These are phyloP conservation scores for Ammodytes dubius DNA, from an alignment of 2,113 vertebrate species.

Conservation along the genomic window DNA sequence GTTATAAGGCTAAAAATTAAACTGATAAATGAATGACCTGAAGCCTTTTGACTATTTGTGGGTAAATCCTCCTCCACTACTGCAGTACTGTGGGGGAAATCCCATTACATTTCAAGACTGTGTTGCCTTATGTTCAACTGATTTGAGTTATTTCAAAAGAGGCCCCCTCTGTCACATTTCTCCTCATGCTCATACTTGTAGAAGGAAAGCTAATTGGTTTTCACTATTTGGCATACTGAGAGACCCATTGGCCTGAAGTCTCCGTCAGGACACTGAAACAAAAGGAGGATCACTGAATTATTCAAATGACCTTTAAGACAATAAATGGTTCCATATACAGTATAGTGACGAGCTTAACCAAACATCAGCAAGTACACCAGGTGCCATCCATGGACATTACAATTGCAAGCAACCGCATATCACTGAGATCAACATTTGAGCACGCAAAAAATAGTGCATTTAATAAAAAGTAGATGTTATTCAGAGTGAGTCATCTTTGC, in stretches of 20 bases:
- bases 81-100: background rate
- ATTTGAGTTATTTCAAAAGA: background rate
- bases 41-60: background rate
- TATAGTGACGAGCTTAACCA: background rate
- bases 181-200: constrained; percentile 36
- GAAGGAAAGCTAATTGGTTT: background rate
- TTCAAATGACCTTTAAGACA: background rate
- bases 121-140: background rate
- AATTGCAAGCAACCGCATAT: background rate
- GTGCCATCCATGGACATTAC: background rate
- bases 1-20: background rate
- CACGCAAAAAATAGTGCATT: no score
- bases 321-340: no score
- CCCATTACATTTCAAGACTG: background rate
- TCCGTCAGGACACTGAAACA: background rate
- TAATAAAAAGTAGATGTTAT: no score
- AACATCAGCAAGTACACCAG: background rate
- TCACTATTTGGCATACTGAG: background rate
- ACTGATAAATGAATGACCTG: background rate
- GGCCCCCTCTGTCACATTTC: constrained; percentile 5
- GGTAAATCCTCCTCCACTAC: background rate
- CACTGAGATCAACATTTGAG: no score
- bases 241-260: background rate
- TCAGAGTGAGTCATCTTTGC: no score
- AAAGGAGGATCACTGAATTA: background rate